phyloP scores from a whole-genome alignment of 2,113 vertebrate genomes.

The Myrmophylax atrothorax region DNA sequence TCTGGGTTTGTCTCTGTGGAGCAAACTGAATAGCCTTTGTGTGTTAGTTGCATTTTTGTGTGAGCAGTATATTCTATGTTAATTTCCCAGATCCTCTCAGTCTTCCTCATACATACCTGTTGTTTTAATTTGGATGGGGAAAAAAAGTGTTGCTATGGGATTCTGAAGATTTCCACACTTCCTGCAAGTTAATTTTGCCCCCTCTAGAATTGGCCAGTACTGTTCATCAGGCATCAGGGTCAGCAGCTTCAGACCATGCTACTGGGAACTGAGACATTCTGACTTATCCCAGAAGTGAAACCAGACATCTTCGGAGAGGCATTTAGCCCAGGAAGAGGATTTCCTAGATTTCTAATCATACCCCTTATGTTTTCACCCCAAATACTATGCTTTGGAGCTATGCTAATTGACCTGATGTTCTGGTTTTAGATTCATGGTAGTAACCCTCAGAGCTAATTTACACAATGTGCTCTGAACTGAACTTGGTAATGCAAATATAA shows the following conservation, averaged over 20 bases:
- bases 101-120: neutral
- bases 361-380: slow-evolving; percentile 30
- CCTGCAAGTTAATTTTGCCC: neutral
- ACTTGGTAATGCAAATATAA: slow-evolving; percentile 57
- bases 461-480: slow-evolving; percentile 21
- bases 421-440: slow-evolving; percentile 39
- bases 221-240: neutral
- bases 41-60: neutral
- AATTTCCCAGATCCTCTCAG: neutral
- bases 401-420: slow-evolving; percentile 67
- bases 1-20: neutral
- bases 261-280: neutral
- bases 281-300: neutral
- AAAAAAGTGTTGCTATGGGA: neutral
- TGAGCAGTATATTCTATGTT: neutral
- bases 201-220: neutral
- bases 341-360: slow-evolving; percentile 50
- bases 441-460: slow-evolving; percentile 58
- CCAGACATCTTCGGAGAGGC: neutral
- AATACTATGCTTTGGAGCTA: slow-evolving; percentile 37
- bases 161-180: neutral
- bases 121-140: neutral
- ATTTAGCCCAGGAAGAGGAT: neutral
- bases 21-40: neutral
- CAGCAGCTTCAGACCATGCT: neutral